Conservation (phyloP, 2,888 invertebrate genomes). For the Orgyia antiqua region DNA sequence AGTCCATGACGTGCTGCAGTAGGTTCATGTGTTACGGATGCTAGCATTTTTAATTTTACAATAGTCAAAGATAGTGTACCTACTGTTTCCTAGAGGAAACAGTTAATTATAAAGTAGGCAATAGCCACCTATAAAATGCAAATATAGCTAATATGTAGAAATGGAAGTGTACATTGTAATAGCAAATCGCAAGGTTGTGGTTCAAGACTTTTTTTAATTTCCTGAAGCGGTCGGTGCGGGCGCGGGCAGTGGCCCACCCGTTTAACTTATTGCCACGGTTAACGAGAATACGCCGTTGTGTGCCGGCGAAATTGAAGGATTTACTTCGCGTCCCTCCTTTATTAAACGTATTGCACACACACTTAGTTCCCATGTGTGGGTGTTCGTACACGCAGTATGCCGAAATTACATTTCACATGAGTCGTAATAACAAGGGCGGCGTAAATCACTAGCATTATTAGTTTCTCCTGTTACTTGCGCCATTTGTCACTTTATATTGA, state of each 20-base stretch:
- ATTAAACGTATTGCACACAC: conserved; percentile 77
- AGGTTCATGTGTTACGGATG: too few species aligned
- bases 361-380: conserved; percentile 44
- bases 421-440: conserved; percentile 77
- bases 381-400: conserved; percentile 61
- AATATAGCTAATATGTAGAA: too few species aligned
- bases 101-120: too few species aligned
- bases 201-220: conserved; percentile 70
- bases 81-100: too few species aligned
- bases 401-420: conserved; percentile 78
- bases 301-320: conserved; percentile 78
- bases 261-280: conserved; percentile 78
- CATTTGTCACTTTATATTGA: conserved; percentile 70
- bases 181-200: conserved; percentile 36
- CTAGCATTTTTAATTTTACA: too few species aligned
- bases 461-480: conserved; percentile 69
- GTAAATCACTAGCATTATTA: conserved; percentile 77
- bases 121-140: background rate
- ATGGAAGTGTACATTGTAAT: too few species aligned
- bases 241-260: conserved; percentile 51
- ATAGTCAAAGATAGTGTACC: too few species aligned
- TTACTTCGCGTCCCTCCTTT: conserved; percentile 78
- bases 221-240: conserved; percentile 40
- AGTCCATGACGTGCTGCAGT: too few species aligned
- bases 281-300: conserved; percentile 77